Conservation (phyloP, 2,797 vertebrate genomes). For the Sebastes itinus region DNA sequence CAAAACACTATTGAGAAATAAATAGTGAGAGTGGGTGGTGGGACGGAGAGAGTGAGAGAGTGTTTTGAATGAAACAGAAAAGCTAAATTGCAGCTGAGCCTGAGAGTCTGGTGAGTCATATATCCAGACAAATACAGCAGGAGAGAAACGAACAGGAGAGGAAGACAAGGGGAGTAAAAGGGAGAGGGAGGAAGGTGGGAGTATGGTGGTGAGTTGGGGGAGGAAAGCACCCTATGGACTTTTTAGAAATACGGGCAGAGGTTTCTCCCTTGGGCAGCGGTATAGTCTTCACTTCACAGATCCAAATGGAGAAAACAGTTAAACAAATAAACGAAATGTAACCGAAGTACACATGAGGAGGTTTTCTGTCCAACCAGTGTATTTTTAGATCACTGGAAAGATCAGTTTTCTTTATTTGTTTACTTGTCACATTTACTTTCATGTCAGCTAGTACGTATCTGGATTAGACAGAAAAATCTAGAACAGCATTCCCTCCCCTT, state of each 20-base stretch:
- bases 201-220: conserved; percentile 9
- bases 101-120: conserved; percentile 61
- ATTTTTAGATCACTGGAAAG: conserved; percentile 9
- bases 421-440: neutral
- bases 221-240: conserved; percentile 2
- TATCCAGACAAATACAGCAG: conserved; percentile 45
- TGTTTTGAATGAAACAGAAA: conserved; percentile 64
- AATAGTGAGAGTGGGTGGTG: conserved; percentile 40
- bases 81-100: conserved; percentile 54
- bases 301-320: neutral
- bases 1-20: conserved; percentile 31
- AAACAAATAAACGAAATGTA: neutral
- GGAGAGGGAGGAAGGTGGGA: neutral
- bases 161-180: conserved; percentile 13
- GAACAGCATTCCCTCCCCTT: neutral
- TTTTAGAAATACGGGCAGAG: conserved; percentile 16
- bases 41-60: conserved; percentile 10
- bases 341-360: neutral
- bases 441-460: neutral
- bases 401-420: neutral
- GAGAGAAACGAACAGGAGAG: conserved; percentile 36
- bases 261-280: neutral
- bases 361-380: neutral
- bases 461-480: neutral
- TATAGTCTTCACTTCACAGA: neutral